These are phyloP conservation scores for Aleiodes alternator DNA, from an alignment of 2,888 invertebrate species.

Conservation along the genomic window DNA sequence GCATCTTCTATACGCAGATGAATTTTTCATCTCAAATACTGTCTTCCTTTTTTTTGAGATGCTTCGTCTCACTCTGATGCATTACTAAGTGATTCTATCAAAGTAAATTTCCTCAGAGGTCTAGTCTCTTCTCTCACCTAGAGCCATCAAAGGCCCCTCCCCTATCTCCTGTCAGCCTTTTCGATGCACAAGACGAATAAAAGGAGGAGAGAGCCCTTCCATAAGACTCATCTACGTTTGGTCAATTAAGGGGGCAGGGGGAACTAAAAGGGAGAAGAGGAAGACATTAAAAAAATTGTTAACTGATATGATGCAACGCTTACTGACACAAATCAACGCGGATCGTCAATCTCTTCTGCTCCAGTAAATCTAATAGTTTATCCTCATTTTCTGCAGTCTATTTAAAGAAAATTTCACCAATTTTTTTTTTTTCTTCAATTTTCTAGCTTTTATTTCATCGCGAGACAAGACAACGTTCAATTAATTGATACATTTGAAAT, in stretches of 20 bases:
- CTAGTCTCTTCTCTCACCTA: constrained; percentile 7
- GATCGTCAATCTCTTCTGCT: constrained; percentile 44
- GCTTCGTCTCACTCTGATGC: no score
- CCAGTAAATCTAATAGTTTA: constrained; percentile 50
- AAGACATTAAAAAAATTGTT: constrained; percentile 31
- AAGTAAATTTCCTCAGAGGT: neutral
- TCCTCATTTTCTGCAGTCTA: constrained; percentile 40
- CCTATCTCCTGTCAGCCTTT: constrained; percentile 14
- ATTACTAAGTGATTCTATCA: neutral
- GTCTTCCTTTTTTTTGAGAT: no score
- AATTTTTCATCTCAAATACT: no score
- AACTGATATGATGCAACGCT: constrained; percentile 29
- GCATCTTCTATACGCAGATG: no score
- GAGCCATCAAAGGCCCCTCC: constrained; percentile 40
- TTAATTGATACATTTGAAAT: no score
- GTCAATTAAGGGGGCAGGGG: constrained; percentile 9
- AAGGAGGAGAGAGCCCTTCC: constrained; percentile 49
- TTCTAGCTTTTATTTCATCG: neutral
- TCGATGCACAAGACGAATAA: constrained; percentile 32
- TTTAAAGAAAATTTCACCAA: constrained; percentile 10
- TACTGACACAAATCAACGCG: constrained; percentile 50
- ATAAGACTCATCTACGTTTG: constrained; percentile 34
- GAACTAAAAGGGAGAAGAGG: no score
- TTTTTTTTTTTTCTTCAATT: no score
- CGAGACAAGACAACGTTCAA: neutral